phyloP scores from a whole-genome alignment of 30 jellyfish, hydroid and myxozoan genomes.

The Aurelia coerulea region DNA sequence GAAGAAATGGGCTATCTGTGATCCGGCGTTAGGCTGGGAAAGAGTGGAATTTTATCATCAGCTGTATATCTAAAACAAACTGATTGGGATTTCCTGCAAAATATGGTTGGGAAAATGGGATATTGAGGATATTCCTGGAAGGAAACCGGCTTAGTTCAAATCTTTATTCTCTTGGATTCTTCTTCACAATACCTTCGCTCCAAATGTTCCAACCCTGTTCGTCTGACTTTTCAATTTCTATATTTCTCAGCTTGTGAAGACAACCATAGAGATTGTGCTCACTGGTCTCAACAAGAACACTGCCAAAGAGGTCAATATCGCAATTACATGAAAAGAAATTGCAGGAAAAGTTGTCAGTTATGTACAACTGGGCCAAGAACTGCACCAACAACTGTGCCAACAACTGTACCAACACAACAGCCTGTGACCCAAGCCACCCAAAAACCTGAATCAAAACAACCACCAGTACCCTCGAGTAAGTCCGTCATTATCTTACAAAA shows the following conservation, averaged over 20 bases:
- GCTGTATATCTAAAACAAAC: not conserved
- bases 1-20: no score
- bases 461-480: no score
- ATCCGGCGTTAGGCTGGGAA: not conserved
- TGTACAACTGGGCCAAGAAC: not conserved
- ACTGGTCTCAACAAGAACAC: conserved; percentile 6
- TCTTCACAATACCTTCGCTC: no score
- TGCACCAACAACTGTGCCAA: not conserved
- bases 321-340: conserved; percentile 4
- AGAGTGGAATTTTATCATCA: not conserved
- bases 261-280: not conserved
- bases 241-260: conserved; percentile 15
- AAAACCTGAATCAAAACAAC: no score
- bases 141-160: no score
- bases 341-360: conserved; percentile 16
- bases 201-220: not conserved
- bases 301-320: not conserved
- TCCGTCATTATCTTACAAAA: no score
- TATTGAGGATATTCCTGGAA: not conserved
- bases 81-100: not conserved
- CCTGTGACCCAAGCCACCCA: no score
- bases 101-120: not conserved
- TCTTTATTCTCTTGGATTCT: no score
- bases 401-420: no score
- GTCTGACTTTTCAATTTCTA: not conserved